Conservation (phyloP, 2,888 invertebrate species). For the Hemaris fuciformis region DNA sequence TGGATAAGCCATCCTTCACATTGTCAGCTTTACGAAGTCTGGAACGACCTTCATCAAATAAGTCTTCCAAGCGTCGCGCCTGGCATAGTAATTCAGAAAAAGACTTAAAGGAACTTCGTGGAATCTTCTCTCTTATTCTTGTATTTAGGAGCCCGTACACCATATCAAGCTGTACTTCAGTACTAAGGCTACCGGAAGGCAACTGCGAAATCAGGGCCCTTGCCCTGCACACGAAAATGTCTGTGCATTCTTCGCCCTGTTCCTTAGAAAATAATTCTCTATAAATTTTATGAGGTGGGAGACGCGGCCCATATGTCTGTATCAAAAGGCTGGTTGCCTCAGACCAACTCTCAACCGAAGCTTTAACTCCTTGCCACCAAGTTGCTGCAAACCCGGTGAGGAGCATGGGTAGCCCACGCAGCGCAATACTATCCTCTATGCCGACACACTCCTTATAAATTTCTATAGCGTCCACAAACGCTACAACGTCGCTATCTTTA, state of each 20-base stretch:
- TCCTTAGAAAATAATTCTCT: not conserved
- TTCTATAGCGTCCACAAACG: conserved; percentile 22
- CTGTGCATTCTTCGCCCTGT: not conserved
- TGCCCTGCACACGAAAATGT: too few relatives aligned
- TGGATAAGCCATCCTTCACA: not conserved
- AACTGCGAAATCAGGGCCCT: too few relatives aligned
- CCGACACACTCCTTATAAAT: conserved; percentile 21
- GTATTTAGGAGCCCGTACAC: too few relatives aligned
- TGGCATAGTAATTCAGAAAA: too few relatives aligned
- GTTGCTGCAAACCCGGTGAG: conserved; percentile 25
- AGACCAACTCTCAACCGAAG: not conserved
- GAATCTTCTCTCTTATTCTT: too few relatives aligned
- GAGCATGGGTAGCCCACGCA: conserved; percentile 26
- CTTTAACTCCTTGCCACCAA: conserved; percentile 21
- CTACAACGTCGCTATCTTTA: conserved; percentile 18
- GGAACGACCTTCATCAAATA: too few relatives aligned
- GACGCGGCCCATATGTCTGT: conserved; percentile 13
- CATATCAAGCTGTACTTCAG: too few relatives aligned
- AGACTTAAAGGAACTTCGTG: too few relatives aligned
- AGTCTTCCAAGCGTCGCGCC: not conserved
- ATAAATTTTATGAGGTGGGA: conserved; percentile 11
- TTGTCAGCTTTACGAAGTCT: too few relatives aligned
- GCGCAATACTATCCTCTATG: conserved; percentile 18
- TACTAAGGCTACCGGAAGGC: too few relatives aligned
- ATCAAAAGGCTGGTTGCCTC: not conserved